phyloP scores from a whole-genome alignment of 2,113 vertebrate genomes.

The Ctenodactylus gundi region DNA sequence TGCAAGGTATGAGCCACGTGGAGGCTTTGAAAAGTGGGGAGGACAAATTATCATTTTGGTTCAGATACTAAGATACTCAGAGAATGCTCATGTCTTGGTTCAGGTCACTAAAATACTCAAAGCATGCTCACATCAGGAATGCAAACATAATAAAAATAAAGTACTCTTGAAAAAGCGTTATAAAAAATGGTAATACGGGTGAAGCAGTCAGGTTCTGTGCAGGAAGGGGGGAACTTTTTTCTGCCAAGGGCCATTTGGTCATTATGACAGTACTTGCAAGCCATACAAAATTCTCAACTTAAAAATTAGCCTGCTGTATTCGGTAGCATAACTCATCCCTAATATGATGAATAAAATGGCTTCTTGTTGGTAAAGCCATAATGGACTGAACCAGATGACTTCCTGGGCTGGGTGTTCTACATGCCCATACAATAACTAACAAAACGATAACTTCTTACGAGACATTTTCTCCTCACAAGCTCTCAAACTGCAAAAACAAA shows the following conservation, averaged over 20 bases:
- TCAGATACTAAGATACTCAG: slow-evolving; percentile 31
- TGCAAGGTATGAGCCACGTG: slow-evolving; percentile 29
- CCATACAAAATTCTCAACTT: no score
- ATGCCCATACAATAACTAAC: background rate
- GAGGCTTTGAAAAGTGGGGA: slow-evolving; percentile 34
- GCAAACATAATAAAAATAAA: background rate
- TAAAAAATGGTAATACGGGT: background rate
- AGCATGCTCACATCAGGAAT: slow-evolving; percentile 22
- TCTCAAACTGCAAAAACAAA: slow-evolving; percentile 18
- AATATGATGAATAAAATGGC: no score
- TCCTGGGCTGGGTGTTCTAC: no score
- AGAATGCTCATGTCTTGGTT: slow-evolving; percentile 8
- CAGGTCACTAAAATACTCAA: slow-evolving; percentile 18
- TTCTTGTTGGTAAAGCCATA: no score
- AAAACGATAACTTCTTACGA: background rate
- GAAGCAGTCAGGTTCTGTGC: background rate
- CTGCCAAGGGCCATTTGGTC: no score
- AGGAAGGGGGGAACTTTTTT: no score
- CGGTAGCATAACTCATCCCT: no score
- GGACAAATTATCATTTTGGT: background rate
- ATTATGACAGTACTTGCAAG: no score
- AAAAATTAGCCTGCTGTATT: no score
- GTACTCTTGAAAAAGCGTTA: background rate
- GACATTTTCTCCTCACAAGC: background rate
- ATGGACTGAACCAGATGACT: no score